Evolutionary conservation across 2,113 vertebrate genomes (phyloP), one percentile per base, ranked within the genome.

Genomic region (Hassar affinis): DNA sequence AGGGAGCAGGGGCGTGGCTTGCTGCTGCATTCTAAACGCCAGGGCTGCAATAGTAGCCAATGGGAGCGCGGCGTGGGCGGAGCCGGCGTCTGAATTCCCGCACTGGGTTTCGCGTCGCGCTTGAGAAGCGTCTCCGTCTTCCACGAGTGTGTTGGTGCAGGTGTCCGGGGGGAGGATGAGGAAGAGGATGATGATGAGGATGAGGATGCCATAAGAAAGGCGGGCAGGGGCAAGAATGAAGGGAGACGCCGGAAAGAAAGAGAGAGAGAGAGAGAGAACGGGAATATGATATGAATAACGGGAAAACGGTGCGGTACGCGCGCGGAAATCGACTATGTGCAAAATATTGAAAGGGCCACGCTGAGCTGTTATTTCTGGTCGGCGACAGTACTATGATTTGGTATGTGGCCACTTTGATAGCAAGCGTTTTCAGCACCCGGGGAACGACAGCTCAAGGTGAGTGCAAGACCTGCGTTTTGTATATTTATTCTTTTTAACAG

Each of bases 361-460:
- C 93, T 94, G 95, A 92, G 95, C 95, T 95, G 95, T 93, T 93
- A 95, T 95, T 94, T 94, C 92, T 94, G 95, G 93, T 90, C 93
- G 92, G 94, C 94, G 92, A 92, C 92, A 94, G 92, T 95, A 95
- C 95, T 94, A 95, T 96, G 93, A 95, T 96, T 94, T 95, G 95
- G 94, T 95, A 95, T 95, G 95, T 95, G 97, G 96, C 96, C 95
- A 95, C 97, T 98, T 96, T 97, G 96, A 96, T 99, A 96, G 97
- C 97, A 97, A 97, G 96, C 98, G 95, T 99, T 93, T 95, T 98
- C 96, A 94, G 97, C 94, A 95, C 94, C 96, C 90, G 95, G 94
- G 96, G 95, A 95, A 95, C 96, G 89, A 95, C 96, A 92, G 96
- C 95, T 94, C 97, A 99, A 99, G 97, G 97, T 99, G 97, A 99